Evolutionary conservation across 2,888 invertebrate genomes (phyloP).

Genomic region (Byasa hedistus): DNA sequence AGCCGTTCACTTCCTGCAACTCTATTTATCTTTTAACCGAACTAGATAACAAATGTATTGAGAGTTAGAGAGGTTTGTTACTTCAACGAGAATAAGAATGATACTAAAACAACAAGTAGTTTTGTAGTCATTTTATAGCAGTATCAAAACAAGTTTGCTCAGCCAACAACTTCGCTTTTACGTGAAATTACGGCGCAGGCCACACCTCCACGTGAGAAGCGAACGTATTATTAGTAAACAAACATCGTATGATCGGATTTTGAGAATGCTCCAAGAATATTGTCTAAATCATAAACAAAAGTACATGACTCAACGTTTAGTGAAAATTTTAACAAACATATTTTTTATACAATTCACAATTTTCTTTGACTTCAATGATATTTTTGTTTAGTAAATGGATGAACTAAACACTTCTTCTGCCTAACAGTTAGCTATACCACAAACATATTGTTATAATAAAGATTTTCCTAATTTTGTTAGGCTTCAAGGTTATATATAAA

Average conservation of each 20-base stretch:
- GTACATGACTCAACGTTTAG: conserved; percentile 16
- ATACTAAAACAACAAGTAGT: conserved; percentile 37
- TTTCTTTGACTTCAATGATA: background rate
- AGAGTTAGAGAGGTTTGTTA: background rate
- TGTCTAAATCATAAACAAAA: conserved; percentile 9
- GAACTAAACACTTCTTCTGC: no score
- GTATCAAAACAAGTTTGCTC: conserved; percentile 59
- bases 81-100: conserved; percentile 36
- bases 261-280: conserved; percentile 48
- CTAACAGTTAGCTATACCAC: no score
- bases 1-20: conserved; percentile 31
- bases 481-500: no score
- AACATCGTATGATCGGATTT: conserved; percentile 63
- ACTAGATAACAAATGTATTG: background rate
- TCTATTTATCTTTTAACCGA: background rate
- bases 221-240: conserved; percentile 53
- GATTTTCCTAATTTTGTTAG: no score
- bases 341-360: background rate
- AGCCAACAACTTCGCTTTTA: conserved; percentile 32
- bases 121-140: conserved; percentile 47
- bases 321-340: background rate
- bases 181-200: conserved; percentile 35
- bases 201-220: conserved; percentile 56
- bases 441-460: no score
- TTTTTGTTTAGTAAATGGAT: no score